Conservation (phyloP, 2,888 invertebrate species). For the Elegia similella region DNA sequence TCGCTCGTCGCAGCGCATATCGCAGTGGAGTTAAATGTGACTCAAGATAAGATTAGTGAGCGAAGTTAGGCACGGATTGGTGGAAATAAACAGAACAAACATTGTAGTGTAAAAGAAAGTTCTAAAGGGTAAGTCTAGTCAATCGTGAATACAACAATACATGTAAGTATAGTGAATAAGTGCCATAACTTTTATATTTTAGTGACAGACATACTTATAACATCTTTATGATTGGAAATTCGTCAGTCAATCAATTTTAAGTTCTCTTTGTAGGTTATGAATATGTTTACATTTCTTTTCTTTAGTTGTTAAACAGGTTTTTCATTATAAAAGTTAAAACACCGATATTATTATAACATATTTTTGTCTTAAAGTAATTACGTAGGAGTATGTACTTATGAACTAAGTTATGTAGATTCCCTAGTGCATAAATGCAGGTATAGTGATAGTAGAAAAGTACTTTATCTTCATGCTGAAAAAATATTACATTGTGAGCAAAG, state of each 20-base stretch:
- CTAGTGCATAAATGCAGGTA: neutral
- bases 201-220: too few species aligned
- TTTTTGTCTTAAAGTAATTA: too few species aligned
- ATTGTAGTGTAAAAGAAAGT: neutral
- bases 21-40: neutral
- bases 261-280: neutral
- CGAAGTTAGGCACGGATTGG: neutral
- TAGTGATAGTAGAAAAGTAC: neutral
- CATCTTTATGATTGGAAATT: too few species aligned
- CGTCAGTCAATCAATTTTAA: too few species aligned
- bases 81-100: neutral
- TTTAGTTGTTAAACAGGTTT: too few species aligned
- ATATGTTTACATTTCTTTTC: neutral
- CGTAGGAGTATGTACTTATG: too few species aligned
- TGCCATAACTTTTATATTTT: neutral
- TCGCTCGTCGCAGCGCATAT: too few species aligned
- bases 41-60: neutral
- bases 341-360: too few species aligned
- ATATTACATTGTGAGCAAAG: neutral
- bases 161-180: too few species aligned
- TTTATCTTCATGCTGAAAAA: neutral
- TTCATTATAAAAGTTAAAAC: too few species aligned
- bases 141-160: too few species aligned
- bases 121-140: neutral
- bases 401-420: too few species aligned